Conservation (phyloP, 1,140 invertebrate species). For the Hydropsyche tenuis region DNA sequence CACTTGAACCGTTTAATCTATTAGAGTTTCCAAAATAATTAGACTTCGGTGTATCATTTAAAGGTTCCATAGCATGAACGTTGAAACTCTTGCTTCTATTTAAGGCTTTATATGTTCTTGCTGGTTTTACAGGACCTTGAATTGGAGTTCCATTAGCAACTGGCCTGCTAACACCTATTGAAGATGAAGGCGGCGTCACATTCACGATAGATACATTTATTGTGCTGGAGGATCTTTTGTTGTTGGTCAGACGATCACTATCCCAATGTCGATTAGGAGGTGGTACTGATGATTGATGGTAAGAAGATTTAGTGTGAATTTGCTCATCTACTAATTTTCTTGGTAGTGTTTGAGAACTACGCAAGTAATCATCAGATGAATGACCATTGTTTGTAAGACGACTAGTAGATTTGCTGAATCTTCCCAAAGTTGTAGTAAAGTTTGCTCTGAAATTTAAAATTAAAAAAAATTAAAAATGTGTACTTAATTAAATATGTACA, state of each 20-base stretch:
- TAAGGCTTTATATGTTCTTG: slow-evolving; percentile 76
- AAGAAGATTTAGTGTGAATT: slow-evolving; percentile 55
- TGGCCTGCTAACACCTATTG: slow-evolving; percentile 49
- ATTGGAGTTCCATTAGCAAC: slow-evolving; percentile 56
- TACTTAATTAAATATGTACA: no score
- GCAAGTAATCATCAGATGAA: slow-evolving; percentile 64
- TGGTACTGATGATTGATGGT: slow-evolving; percentile 59
- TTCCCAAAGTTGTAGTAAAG: slow-evolving; percentile 70
- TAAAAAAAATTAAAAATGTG: no score
- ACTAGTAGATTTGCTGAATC: slow-evolving; percentile 80
- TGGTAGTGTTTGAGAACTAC: slow-evolving; percentile 80
- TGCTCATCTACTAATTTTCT: slow-evolving; percentile 68
- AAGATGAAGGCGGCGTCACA: slow-evolving; percentile 60
- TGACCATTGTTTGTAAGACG: slow-evolving; percentile 67
- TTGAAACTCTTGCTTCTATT: slow-evolving; percentile 86
- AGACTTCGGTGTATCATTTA: slow-evolving; percentile 57
- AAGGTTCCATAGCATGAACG: slow-evolving; percentile 68
- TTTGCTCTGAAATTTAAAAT: no score
- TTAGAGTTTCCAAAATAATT: slow-evolving; percentile 58
- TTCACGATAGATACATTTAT: slow-evolving; percentile 80
- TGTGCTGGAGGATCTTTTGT: slow-evolving; percentile 68
- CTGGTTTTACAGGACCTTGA: slow-evolving; percentile 72
- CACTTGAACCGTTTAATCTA: slow-evolving; percentile 58
- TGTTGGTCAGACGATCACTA: slow-evolving; percentile 58
- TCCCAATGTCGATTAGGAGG: slow-evolving; percentile 59